Base-by-base conservation (phyloP, 2,797 vertebrate genomes). In the Neostethus bicornis region DNA sequence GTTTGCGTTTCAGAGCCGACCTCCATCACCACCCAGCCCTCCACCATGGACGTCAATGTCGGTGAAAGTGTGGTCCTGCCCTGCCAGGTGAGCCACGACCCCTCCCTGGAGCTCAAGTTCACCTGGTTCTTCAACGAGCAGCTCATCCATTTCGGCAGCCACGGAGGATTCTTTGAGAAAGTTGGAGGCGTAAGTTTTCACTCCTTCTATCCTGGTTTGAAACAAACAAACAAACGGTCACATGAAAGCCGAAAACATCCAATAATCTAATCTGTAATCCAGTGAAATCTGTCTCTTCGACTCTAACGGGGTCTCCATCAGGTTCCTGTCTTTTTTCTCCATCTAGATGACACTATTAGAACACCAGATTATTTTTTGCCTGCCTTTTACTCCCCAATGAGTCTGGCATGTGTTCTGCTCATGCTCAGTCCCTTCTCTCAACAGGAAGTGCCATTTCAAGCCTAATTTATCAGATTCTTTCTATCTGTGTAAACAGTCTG, bases 91-190 rank as follows among this genome's bases (percentile, higher is more conserved):
- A 94, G 91, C 26, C 96, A 98, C 0, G 97, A 99, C 72, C 93
- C 93, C 2, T 94, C 96, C 0, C 87, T 99, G 63, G 95, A 96
- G 72, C 93, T 97, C 17, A 80, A 92, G 69, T 99, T 99, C 80
- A 95, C 96, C 65, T 99, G 97, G 97, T 94, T 94, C 1, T 98
- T 98, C 85, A 98, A 99, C 0, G 96, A 96, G 72, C 95, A 93
- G 79, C 90, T 95, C 74, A 96, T 99, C 53, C 95, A 97, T 90
- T 98, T 99, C 1, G 93, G 95, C 35, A 94, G 87, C 76, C 95
- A 97, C 0, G 94, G 95, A 1, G 96, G 96, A 77, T 97, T 95
- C 82, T 98, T 98, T 54, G 97, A 99, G 58, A 94, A 94, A 89
- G 96, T 98, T 1, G 97, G 97, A 77, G 95, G 97, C 51, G 97